Evolutionary conservation across 2,797 vertebrate genomes (phyloP), one percentile per base, ranked within the genome.

Genomic region (Passerculus sandwichensis): DNA sequence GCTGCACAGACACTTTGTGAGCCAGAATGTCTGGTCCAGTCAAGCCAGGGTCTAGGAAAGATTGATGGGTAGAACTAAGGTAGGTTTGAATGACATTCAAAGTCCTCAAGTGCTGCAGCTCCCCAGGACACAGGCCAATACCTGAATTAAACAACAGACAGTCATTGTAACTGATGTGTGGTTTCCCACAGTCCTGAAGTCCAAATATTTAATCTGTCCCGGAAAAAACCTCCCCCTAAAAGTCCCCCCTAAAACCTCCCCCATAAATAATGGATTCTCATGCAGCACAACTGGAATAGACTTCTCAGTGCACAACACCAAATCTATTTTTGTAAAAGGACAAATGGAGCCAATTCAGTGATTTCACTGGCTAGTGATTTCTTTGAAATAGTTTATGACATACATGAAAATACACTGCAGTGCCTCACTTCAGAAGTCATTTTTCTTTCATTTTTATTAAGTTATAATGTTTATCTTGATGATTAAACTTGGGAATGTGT

Each of bases 291-390:
- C n/a, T 72, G 66, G 53, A 81, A 65, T 51, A 91, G 59, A 69
- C 27, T 18, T 75, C 54, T 72, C 34, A 69, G n/a, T 57, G 62
- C 51, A 81, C 2, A 10, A 54, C 30, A 48, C 19, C 9, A 34
- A 53, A 50, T 83, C 71, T 92, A 66, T 83, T 91, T 94, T 77
- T 94, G 45, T 60, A 89, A 88, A 82, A 89, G 38, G 34, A 80
- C 32, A 92, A 82, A 57, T 12, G 3, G 36, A 91, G 78, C 92
- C 87, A 95, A 72, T 1, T 69, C 56, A 65, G 29, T 95, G 86
- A 96, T 75, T 82, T 94, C 86, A 94, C 54, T 81, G 91, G 53
- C 81, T 93, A 85, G 51, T 74, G 70, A 93, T 91, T 91, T 95
- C 57, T 89, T 86, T 84, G 66, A 86, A 96, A 91, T 36, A 82